Evolutionary conservation across 1,140 invertebrate species (phyloP).

Genomic region (Plectus sambesii): DNA sequence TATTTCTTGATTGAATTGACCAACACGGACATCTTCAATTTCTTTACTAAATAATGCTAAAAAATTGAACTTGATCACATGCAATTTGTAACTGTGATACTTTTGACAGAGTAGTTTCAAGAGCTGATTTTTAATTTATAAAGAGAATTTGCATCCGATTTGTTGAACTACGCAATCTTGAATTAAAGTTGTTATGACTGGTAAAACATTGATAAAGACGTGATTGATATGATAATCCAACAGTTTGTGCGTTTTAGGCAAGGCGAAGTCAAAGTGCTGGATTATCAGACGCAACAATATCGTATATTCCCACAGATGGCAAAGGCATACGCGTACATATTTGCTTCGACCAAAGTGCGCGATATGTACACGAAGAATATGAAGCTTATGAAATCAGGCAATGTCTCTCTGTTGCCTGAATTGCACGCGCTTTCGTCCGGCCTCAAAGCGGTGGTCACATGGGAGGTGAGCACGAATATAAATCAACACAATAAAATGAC

Average conservation of each 20-base stretch:
- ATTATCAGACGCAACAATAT: conserved; percentile 82
- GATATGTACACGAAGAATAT: conserved; percentile 61
- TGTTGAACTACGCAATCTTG: neutral
- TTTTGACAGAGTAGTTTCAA: neutral
- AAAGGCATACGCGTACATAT: conserved; percentile 62
- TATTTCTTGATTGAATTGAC: neutral
- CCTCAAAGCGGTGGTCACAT: conserved; percentile 68
- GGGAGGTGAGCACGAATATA: conserved; percentile 55
- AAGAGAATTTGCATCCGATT: neutral
- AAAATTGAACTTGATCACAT: conserved; percentile 1
- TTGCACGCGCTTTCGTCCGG: conserved; percentile 78
- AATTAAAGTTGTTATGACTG: neutral
- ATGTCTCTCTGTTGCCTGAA: conserved; percentile 57
- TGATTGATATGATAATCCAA: conserved; percentile 7
- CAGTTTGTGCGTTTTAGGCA: conserved; percentile 52
- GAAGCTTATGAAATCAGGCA: conserved; percentile 63
- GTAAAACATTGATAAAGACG: neutral
- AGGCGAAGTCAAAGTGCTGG: conserved; percentile 73
- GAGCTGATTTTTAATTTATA: conserved; percentile 12
- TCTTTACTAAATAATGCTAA: conserved; percentile 4
- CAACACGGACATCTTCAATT: neutral
- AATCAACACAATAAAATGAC: conserved; percentile 8
- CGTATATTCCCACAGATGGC: conserved; percentile 73
- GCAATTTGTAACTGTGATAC: neutral
- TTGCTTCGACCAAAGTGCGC: conserved; percentile 63